phyloP scores from a whole-genome alignment of 2,113 vertebrate genomes.

The Syrrhaptes paradoxus region DNA sequence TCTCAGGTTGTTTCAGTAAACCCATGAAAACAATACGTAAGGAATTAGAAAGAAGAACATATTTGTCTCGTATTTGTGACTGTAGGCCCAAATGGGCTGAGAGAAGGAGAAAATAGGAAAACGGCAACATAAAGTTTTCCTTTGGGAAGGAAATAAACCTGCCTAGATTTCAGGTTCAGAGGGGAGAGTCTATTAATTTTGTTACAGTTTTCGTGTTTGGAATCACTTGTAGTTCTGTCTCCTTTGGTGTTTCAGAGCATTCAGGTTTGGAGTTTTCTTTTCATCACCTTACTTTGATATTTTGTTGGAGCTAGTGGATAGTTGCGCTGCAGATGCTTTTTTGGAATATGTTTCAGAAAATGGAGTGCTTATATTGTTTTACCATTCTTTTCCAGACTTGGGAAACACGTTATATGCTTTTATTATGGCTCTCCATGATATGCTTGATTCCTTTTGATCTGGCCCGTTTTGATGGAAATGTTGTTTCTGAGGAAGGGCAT shows the following conservation, averaged over 20 bases:
- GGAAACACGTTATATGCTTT: constrained; percentile 94
- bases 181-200: background rate
- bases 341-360: background rate
- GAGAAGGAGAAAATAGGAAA: background rate
- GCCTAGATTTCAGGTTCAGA: background rate
- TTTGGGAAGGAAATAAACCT: background rate
- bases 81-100: background rate
- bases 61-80: background rate
- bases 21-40: background rate
- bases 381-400: constrained; percentile 80
- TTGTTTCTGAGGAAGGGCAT: constrained; percentile 54
- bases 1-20: background rate
- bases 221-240: background rate
- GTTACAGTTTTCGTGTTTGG: background rate
- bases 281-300: background rate
- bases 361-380: background rate
- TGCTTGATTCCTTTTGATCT: constrained; percentile 97
- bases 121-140: background rate
- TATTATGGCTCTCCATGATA: constrained; percentile 93
- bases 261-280: background rate
- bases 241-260: background rate
- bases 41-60: background rate
- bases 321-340: background rate
- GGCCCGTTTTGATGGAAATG: constrained; percentile 87
- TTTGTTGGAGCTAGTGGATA: background rate